phyloP scores from a whole-genome alignment of 2,797 vertebrate species.

The Anguilla anguilla region DNA sequence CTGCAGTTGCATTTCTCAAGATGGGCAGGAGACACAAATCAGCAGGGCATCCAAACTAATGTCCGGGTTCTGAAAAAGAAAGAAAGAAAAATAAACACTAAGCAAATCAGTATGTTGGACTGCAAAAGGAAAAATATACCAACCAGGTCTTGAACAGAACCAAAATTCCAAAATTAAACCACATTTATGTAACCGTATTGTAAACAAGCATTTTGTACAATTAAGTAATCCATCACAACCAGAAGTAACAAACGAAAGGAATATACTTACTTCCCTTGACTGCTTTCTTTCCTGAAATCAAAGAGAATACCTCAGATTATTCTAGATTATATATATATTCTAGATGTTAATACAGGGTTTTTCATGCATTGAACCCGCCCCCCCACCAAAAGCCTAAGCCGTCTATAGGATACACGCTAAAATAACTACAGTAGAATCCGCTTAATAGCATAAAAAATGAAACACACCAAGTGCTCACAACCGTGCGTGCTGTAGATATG shows the following conservation, averaged over 20 bases:
- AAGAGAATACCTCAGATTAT: conserved; percentile 12
- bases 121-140: not conserved
- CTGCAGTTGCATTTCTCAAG: conserved; percentile 39
- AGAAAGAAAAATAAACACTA: conserved; percentile 16
- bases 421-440: too few species aligned
- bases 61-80: conserved; percentile 62
- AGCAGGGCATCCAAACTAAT: conserved; percentile 56
- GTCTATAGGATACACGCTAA: too few species aligned
- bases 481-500: too few species aligned
- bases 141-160: not conserved
- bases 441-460: too few species aligned
- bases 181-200: not conserved
- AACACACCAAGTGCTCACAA: too few species aligned
- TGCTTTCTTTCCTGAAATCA: conserved; percentile 69
- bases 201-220: not conserved
- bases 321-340: too few species aligned
- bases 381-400: too few species aligned
- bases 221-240: not conserved
- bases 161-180: not conserved
- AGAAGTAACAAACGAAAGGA: not conserved
- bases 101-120: not conserved
- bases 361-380: not conserved
- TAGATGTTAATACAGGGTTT: not conserved
- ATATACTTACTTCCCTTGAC: conserved; percentile 72
- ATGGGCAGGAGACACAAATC: conserved; percentile 27